Evolutionary conservation across 2,113 vertebrate genomes (phyloP).

Genomic region (Stictonetta naevosa): DNA sequence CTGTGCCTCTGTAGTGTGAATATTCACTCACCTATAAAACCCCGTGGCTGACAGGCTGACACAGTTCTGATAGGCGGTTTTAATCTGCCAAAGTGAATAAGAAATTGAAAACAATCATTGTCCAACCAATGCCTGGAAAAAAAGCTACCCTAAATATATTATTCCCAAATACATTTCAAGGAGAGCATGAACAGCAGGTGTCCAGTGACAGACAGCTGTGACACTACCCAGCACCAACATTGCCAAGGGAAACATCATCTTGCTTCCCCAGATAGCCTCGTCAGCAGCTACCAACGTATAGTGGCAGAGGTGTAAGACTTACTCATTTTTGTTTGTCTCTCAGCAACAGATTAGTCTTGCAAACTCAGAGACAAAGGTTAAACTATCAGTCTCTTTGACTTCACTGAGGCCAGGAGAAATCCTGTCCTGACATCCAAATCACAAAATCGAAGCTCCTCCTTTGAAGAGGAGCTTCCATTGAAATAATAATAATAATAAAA

Average conservation of each 20-base stretch:
- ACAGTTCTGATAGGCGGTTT: conserved; percentile 82
- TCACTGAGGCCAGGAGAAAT: neutral
- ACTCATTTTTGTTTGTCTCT: neutral
- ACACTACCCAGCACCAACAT: neutral
- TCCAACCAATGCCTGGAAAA: neutral
- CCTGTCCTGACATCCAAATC: neutral
- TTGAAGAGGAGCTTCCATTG: neutral
- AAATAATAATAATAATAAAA: no score
- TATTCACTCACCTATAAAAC: conserved; percentile 89
- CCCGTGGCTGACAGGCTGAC: conserved; percentile 91
- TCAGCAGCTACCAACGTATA: neutral
- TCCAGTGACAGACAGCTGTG: neutral
- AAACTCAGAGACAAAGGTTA: neutral
- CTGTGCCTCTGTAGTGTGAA: neutral
- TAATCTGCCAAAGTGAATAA: conserved; percentile 80
- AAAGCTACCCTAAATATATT: neutral
- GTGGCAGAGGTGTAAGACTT: neutral
- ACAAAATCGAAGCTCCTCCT: neutral
- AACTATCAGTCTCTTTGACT: neutral
- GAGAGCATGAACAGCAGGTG: neutral
- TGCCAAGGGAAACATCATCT: neutral
- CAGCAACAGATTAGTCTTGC: neutral
- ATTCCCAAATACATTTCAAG: neutral
- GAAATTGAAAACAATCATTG: neutral
- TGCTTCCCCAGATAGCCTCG: rapidly evolving